Percentiles rank a stretch among this genome's conserved stretches.
Conservation (phyloP, 92 coral and sea anemone species). For the Umimayanthus kanabou region DNA sequence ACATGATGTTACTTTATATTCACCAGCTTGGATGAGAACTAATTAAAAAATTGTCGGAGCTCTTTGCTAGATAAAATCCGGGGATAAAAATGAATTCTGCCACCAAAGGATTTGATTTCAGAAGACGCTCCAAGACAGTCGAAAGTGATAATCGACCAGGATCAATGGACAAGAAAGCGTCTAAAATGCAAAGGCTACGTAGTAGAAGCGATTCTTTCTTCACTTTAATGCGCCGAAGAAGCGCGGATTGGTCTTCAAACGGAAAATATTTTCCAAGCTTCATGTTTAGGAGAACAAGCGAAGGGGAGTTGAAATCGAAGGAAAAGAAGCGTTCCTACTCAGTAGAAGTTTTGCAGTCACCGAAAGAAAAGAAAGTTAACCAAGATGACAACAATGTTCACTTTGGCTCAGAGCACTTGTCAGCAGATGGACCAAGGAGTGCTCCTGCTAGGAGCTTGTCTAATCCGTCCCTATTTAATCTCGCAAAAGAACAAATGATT, state of each 20-base stretch:
- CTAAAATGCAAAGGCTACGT: slow-evolving; percentile 5
- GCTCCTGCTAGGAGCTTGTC: not conserved
- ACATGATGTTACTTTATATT: not conserved
- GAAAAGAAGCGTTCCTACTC: slow-evolving; percentile 6
- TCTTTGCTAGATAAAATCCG: not conserved
- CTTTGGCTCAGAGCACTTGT: not conserved
- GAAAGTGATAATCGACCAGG: not conserved
- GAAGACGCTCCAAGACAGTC: slow-evolving; percentile 6
- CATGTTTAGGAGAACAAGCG: slow-evolving; percentile 16
- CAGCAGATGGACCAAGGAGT: not conserved
- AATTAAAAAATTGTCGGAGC: not conserved
- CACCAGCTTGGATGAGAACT: not conserved
- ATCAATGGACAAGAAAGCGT: slow-evolving; percentile 11
- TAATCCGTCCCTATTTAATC: slow-evolving; percentile 7
- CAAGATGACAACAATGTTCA: not conserved
- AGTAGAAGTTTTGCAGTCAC: not conserved
- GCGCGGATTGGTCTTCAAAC: slow-evolving; percentile 15
- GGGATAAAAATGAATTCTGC: slow-evolving; percentile 5
- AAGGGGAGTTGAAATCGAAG: slow-evolving; percentile 14
- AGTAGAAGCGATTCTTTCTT: slow-evolving; percentile 28
- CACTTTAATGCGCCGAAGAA: slow-evolving; percentile 4
- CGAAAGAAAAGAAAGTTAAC: not conserved
- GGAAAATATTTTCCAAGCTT: slow-evolving; percentile 24
- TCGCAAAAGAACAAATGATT: slow-evolving; percentile 1
- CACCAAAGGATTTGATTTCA: slow-evolving; percentile 3